These are phyloP conservation scores for Bos taurus DNA, from an alignment of 2,113 vertebrate genomes.

Conservation along the genomic window DNA sequence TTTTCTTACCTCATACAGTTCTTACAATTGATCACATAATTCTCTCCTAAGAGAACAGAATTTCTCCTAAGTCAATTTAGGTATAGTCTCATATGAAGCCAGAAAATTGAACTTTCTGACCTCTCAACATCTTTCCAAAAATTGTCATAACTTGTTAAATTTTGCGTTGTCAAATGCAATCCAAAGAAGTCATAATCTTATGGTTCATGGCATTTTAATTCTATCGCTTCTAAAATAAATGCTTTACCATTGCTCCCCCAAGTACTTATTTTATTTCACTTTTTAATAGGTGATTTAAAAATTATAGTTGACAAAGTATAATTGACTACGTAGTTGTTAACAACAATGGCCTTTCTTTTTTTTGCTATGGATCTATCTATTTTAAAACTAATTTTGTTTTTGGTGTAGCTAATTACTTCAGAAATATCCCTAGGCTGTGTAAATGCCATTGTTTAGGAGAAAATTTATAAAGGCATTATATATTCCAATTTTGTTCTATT, in stretches of 20 bases:
- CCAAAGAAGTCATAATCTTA: background rate
- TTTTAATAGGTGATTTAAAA: background rate
- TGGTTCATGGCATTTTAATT: background rate
- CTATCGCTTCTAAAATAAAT: background rate
- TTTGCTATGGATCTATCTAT: conserved; percentile 23
- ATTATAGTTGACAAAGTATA: background rate
- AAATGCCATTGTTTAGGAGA: conserved; percentile 13
- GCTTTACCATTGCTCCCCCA: background rate
- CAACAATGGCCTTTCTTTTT: background rate
- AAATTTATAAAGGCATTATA: conserved; percentile 8
- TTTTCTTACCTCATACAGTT: background rate
- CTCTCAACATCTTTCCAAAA: background rate
- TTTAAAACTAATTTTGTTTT: conserved; percentile 42
- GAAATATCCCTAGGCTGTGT: background rate
- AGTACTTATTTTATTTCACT: background rate
- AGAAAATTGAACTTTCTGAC: background rate
- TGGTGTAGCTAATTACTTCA: conserved; percentile 36
- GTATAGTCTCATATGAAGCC: background rate
- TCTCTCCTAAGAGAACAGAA: background rate
- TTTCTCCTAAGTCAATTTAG: background rate
- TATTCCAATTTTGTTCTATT: background rate
- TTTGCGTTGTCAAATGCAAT: background rate
- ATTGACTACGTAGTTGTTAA: background rate
- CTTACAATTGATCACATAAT: background rate
- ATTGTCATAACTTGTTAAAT: background rate